These are phyloP conservation scores for Pseudochirops cupreus DNA, from an alignment of 2,797 vertebrate genomes.

Conservation along the genomic window DNA sequence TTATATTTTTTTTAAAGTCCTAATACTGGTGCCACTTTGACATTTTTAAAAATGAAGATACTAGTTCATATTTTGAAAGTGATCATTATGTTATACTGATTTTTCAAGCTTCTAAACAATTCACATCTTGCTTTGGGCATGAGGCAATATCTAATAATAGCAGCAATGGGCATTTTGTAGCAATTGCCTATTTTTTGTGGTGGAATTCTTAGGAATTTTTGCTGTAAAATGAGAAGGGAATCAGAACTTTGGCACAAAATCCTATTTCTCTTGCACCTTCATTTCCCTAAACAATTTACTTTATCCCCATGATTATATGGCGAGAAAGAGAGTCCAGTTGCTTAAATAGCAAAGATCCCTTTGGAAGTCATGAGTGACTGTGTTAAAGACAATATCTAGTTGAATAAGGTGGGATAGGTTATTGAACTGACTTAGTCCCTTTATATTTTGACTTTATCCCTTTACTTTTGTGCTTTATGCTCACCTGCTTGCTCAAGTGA, in stretches of 20 bases:
- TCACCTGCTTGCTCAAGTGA: not conserved
- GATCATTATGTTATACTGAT: not conserved
- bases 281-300: not conserved
- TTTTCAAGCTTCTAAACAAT: not conserved
- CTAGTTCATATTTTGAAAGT: not conserved
- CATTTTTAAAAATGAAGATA: not conserved
- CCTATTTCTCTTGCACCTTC: not conserved
- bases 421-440: not conserved
- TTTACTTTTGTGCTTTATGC: not conserved
- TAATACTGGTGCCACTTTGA: not conserved
- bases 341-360: not conserved
- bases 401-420: not conserved
- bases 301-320: not conserved
- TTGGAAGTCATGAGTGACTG: not conserved
- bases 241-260: not conserved
- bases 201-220: conserved; percentile 2
- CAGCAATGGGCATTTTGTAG: not conserved
- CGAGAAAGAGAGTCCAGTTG: not conserved
- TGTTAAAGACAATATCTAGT: not conserved
- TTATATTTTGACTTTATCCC: not conserved
- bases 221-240: not conserved
- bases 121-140: not conserved
- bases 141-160: not conserved
- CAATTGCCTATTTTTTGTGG: conserved; percentile 14
- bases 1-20: conserved; percentile 21